Evolutionary conservation across 2,113 vertebrate species (phyloP), one percentile per base, ranked within the genome.

Genomic region (Prietella phreatophila): DNA sequence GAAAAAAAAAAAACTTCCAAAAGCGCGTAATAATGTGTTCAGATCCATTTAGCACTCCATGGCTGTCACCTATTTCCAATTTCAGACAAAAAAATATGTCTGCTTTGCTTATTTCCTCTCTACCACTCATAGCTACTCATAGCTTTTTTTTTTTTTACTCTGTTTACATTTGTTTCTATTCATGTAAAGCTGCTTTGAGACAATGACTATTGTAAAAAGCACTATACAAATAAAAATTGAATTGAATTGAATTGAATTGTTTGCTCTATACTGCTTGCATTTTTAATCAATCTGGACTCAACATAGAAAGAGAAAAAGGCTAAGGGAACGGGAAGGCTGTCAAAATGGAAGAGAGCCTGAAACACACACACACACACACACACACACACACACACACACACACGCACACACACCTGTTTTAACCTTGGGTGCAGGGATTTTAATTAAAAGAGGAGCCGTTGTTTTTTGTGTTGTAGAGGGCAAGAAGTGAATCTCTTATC

Each of bases 281-380:
- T 87, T 94, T 93, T 93, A 94, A 95, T 94, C 84, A 94, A 92
- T 87, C 56, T 84, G 27, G 56, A 92, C 87, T 69, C 79, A 90
- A 78, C 58, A 87, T 88, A 92, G 30, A 69, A n/a, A 63, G 56
- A 56, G 55, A 82, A 42, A 84, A 61, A 83, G 81, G 25, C 0
- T 27, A 83, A 87, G 76, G 84, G 86, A 91, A 80, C 47, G 27
- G 25, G 61, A 82, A 53, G 67, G 53, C 58, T 82, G 82, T 83
- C 47, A 61, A 84, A 69, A 79, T 82, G 27, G 42, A 81, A 65
- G 9, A 67, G 20, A 8, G 58, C 10, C 67, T 33, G 58, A 88
- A 79, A 89, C 75, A 87, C 82, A 30, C 33, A 58, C 47, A 30
- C 47, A 42, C 39, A 63, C 55, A 79, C 30, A 75, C 75, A 81